Conservation (phyloP, 2,888 invertebrate genomes). For the Chymomyza caudatula region DNA sequence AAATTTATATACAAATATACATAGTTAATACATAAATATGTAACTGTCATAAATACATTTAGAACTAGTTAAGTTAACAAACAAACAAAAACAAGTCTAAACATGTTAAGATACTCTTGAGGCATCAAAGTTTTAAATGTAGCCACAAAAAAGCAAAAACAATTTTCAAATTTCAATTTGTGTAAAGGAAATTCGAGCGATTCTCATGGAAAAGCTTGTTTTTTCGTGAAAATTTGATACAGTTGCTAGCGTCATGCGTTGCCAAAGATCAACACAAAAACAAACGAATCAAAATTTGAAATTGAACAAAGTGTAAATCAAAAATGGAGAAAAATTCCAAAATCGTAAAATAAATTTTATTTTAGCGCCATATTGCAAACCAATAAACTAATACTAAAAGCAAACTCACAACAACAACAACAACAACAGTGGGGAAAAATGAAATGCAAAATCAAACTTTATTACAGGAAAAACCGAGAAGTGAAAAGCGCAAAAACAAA, state of each 20-base stretch:
- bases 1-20: conserved; percentile 16
- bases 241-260: neutral
- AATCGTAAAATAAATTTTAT: conserved; percentile 19
- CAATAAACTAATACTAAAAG: conserved; percentile 24
- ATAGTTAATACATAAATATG: conserved; percentile 40
- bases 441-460: conserved; percentile 68
- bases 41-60: conserved; percentile 5
- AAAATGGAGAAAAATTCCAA: conserved; percentile 28
- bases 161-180: neutral
- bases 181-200: neutral
- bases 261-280: conserved; percentile 8
- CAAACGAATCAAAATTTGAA: conserved; percentile 37
- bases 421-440: conserved; percentile 31
- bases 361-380: conserved; percentile 12
- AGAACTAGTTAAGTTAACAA: neutral
- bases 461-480: conserved; percentile 55
- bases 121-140: conserved; percentile 7
- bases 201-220: neutral
- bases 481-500: conserved; percentile 18
- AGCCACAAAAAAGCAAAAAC: neutral
- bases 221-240: neutral
- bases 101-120: conserved; percentile 13
- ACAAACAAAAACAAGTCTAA: conserved; percentile 16
- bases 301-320: conserved; percentile 49
- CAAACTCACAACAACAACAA: conserved; percentile 21